Evolutionary conservation across 1,140 invertebrate genomes (phyloP).

Genomic region (Ectropis grisescens): DNA sequence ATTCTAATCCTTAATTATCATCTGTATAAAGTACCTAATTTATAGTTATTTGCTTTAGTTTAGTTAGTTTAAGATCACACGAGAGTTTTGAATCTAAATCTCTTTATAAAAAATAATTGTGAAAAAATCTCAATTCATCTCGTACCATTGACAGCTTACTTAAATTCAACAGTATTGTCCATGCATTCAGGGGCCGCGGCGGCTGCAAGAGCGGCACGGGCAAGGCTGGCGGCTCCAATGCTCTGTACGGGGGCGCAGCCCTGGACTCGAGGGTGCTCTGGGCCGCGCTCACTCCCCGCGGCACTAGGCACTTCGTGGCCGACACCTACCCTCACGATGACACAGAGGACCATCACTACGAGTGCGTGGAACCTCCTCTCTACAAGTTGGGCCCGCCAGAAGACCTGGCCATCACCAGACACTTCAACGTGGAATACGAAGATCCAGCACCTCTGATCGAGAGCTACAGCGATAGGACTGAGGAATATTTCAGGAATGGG

Average conservation of each 20-base stretch:
- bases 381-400: conserved; percentile 63
- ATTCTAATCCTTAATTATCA: too few relatives aligned
- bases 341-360: conserved; percentile 80
- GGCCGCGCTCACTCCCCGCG: conserved; percentile 86
- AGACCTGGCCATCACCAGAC: conserved; percentile 71
- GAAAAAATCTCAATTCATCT: too few relatives aligned
- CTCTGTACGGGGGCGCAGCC: conserved; percentile 50
- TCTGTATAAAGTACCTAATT: too few relatives aligned
- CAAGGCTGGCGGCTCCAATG: conserved; percentile 49
- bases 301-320: conserved; percentile 78
- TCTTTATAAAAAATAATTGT: too few relatives aligned
- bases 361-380: conserved; percentile 76
- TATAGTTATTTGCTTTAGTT: too few relatives aligned
- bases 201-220: conserved; percentile 52
- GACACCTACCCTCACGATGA: conserved; percentile 72
- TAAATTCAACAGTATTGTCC: too few relatives aligned
- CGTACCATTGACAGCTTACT: too few relatives aligned
- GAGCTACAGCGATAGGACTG: conserved; percentile 72
- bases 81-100: too few relatives aligned
- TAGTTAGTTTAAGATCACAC: too few relatives aligned
- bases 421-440: conserved; percentile 82
- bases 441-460: conserved; percentile 79
- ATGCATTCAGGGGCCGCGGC: conserved; percentile 43
- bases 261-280: conserved; percentile 81
- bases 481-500: conserved; percentile 51